Evolutionary conservation across 2,888 invertebrate genomes (phyloP), one percentile per base, ranked within the genome.

Genomic region (Hydropsyche betteni): DNA sequence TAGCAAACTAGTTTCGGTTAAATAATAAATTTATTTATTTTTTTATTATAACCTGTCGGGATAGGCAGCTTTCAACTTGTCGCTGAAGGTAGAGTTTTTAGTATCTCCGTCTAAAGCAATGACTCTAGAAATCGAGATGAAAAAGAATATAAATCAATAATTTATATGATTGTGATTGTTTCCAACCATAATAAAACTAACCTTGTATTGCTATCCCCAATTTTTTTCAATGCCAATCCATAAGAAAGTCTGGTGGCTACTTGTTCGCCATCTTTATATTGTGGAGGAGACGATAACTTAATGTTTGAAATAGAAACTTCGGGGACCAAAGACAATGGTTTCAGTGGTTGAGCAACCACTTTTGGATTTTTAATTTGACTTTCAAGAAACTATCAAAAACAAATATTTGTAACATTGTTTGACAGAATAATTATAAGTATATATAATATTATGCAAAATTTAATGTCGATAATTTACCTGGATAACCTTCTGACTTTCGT

Each of bases 61-160:
- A 82, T 88, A 90, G 0, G 86, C 92, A 80, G 93, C 91, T 84
- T 93, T 94, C 79, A 99, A 90, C 83, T 95, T 97, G 81, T 97
- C 96, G 14, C 99, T 94, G 87, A 91, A 99, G 0, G 99, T 99
- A 0, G 99, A 99, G 86, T 99, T 99, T 87, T 99, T 99, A 80
- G 98, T 98, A 85, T 99, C 99, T 34, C 97, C 99, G 84, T 99
- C 99, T 81, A 99, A 85, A 70, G 97, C 98, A 81, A 99, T 92
- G 24, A 99, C 96, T 76, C 97, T 91, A 79, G 81, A 81, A 84
- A 77, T 34, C n/a, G 5, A 33, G 16, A 52, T 16, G 7, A 6
- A 44, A 44, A 55, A 7, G 16, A n/a, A 55, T n/a, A 55, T 14
- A 14, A 55, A 33, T n/a, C 4, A 8, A 55, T 10, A 55, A 12